Evolutionary conservation across 1,140 invertebrate genomes (phyloP).

Genomic region (Bilobella aurantiaca): DNA sequence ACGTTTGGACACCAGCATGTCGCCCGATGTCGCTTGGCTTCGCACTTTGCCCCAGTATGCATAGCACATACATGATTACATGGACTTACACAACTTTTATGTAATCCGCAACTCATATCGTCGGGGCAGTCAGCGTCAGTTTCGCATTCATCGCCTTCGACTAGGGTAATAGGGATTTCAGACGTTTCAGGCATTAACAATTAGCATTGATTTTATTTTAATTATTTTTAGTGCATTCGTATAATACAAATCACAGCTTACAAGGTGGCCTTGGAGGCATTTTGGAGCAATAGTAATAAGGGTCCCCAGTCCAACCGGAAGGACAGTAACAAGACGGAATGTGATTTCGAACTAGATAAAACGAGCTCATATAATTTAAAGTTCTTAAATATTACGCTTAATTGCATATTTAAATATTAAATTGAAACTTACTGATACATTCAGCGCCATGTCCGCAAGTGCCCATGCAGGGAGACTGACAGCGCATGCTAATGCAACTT

Average conservation of each 20-base stretch:
- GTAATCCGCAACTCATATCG: conserved; percentile 34
- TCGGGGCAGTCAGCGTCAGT: conserved; percentile 32
- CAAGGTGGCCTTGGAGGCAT: conserved; percentile 31
- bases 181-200: too few species aligned
- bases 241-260: conserved; percentile 9
- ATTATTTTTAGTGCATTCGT: too few species aligned
- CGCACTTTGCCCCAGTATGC: conserved; percentile 34
- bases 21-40: conserved; percentile 32
- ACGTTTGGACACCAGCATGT: conserved; percentile 36
- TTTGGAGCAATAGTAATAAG: conserved; percentile 32
- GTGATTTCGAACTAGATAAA: conserved; percentile 30
- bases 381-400: neutral
- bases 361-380: neutral
- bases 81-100: conserved; percentile 32
- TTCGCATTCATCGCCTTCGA: conserved; percentile 35
- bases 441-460: conserved; percentile 40
- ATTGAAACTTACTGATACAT: conserved; percentile 29
- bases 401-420: neutral
- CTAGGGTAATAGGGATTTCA: too few species aligned
- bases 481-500: conserved; percentile 69
- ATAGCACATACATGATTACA: conserved; percentile 34
- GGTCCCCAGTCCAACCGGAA: conserved; percentile 29
- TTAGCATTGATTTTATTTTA: too few species aligned
- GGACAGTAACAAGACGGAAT: conserved; percentile 32
- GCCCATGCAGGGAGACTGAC: conserved; percentile 65